Evolutionary conservation across 2,113 vertebrate species (phyloP).

Genomic region (Nothocercus nigrocapillus): DNA sequence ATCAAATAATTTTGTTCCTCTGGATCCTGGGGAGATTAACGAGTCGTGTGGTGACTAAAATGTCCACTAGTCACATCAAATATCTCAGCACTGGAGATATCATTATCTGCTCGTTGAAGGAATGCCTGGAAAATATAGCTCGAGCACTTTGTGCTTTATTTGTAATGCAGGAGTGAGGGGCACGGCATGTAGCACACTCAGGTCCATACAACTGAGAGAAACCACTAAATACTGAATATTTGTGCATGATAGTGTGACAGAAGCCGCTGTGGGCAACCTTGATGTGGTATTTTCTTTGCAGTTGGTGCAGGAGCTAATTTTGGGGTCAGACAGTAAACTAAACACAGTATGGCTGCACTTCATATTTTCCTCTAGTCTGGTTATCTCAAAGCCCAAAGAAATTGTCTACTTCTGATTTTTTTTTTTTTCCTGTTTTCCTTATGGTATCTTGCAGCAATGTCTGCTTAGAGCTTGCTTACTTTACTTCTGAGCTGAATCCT

Average conservation of each 20-base stretch:
- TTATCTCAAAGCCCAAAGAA: slow-evolving; percentile 61
- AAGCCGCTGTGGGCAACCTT: slow-evolving; percentile 1
- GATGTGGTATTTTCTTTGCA: slow-evolving; percentile 39
- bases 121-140: slow-evolving; percentile 26
- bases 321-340: slow-evolving; percentile 15
- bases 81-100: slow-evolving; percentile 41
- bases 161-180: slow-evolving; percentile 18
- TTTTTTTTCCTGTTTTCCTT: background rate
- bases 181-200: background rate
- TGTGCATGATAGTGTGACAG: slow-evolving; percentile 16
- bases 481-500: background rate
- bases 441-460: background rate
- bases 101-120: slow-evolving; percentile 36
- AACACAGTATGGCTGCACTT: slow-evolving; percentile 27
- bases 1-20: slow-evolving; percentile 77
- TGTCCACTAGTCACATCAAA: slow-evolving; percentile 55
- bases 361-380: background rate
- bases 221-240: slow-evolving; percentile 10
- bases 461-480: background rate
- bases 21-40: slow-evolving; percentile 75
- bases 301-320: slow-evolving; percentile 21
- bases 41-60: slow-evolving; percentile 46
- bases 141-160: background rate
- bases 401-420: background rate
- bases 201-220: background rate